Percentiles rank a stretch among this genome's conserved stretches.
phyloP scores from a whole-genome alignment of 2,888 invertebrate genomes.

The Pardosa pseudoannulata region DNA sequence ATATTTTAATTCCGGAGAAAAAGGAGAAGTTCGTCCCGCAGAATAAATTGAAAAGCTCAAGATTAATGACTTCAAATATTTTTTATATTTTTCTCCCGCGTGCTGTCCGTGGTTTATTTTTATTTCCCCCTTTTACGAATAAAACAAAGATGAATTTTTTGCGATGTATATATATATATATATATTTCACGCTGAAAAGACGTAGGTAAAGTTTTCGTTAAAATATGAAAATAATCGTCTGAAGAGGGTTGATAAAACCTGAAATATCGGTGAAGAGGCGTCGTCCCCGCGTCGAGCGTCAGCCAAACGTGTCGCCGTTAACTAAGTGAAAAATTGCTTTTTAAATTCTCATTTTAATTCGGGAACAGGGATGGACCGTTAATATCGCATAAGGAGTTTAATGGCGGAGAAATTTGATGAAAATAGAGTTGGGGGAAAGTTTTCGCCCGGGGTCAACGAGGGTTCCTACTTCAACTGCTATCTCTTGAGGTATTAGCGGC shows the following conservation, averaged over 20 bases:
- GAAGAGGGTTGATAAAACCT: not conserved
- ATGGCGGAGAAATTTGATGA: too few species aligned
- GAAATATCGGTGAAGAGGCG: not conserved
- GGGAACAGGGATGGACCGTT: too few species aligned
- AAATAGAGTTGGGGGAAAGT: too few species aligned
- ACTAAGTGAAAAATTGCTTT: slow-evolving; percentile 2
- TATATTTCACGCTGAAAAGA: too few species aligned
- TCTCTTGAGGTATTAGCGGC: too few species aligned
- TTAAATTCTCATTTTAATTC: not conserved
- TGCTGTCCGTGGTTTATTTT: too few species aligned
- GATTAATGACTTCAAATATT: not conserved
- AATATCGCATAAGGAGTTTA: too few species aligned
- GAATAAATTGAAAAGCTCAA: slow-evolving; percentile 4
- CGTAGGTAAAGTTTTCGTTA: not conserved
- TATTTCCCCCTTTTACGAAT: not conserved
- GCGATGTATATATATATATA: too few species aligned
- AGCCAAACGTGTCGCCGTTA: not conserved
- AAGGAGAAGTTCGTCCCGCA: not conserved
- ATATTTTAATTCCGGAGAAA: not conserved
- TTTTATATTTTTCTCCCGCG: not conserved
- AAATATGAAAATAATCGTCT: not conserved
- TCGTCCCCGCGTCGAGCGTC: not conserved
- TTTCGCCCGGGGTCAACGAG: too few species aligned
- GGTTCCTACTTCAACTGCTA: too few species aligned
- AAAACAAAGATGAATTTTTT: not conserved